Evolutionary conservation across 2,113 vertebrate species (phyloP), one percentile per base, ranked within the genome.

Genomic region (Dromas ardeola): DNA sequence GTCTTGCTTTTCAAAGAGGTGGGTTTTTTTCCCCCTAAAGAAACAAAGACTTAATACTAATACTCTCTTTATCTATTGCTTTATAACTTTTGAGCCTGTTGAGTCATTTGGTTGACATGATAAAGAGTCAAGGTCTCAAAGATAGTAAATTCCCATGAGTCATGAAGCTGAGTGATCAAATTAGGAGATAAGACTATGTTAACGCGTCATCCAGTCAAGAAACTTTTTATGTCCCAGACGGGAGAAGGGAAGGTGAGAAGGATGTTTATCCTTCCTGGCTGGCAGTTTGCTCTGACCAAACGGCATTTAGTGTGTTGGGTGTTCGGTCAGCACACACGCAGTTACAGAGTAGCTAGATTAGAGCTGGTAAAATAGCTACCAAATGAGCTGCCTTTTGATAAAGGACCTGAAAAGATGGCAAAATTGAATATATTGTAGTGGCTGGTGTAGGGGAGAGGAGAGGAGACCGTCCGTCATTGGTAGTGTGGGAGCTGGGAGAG

Each of bases 91-190:
- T 49, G 13, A 80, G 59, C 19, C 40, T 62, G n/a, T 26, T 2
- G 11, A 19, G 36, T 52, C 27, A 78, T 30, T 77, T 34, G 18
- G 15, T 50, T 83, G 67, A 43, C 17, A 27, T 1, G 6, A 34
- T 17, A 16, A 40, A 47, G 16, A 10, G 18, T 11, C 25, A 20
- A 42, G 15, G 11, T 34, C 19, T 29, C 66, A 16, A 67, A 55
- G 38, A 32, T 0, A 20, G n/a, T 42, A 30, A 34, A 5, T 66
- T 55, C 18, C 26, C 1, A 0, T 34, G 23, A 79, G 5, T 23
- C 18, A 16, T 56, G 62, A 84, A 59, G 25, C 23, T 66, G 10
- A 29, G 13, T n/a, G 16, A 19, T 81, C 47, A 81, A 5, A 43
- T 56, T 9, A 43, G 32, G 50, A 62, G 20, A 6, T 23, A 56